These are phyloP conservation scores for Tachina grossa DNA, from an alignment of 2,888 invertebrate genomes.

Conservation along the genomic window DNA sequence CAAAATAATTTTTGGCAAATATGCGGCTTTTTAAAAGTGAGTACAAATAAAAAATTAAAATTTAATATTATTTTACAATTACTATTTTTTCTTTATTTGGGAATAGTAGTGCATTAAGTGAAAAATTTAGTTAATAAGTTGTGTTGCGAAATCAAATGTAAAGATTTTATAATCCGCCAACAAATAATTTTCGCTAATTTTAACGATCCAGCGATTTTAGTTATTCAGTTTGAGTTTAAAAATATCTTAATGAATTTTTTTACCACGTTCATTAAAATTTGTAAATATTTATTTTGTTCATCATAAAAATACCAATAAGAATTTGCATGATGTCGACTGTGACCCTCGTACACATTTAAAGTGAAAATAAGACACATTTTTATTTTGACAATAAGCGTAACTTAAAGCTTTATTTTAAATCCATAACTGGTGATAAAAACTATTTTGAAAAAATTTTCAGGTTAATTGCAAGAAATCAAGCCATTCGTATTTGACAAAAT, in stretches of 20 bases:
- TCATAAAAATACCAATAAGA: too few species aligned
- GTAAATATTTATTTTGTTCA: too few species aligned
- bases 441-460: too few species aligned
- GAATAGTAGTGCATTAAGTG: neutral
- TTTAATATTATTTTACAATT: neutral
- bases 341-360: too few species aligned
- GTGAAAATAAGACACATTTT: too few species aligned
- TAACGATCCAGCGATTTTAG: neutral
- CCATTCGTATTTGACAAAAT: too few species aligned
- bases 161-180: neutral
- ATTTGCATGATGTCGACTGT: too few species aligned
- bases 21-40: slow-evolving; percentile 67
- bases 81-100: neutral
- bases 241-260: neutral
- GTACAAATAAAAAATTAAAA: slow-evolving; percentile 25
- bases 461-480: too few species aligned
- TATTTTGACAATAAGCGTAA: too few species aligned
- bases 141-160: neutral
- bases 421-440: too few species aligned
- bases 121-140: neutral
- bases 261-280: neutral
- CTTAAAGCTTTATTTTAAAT: too few species aligned
- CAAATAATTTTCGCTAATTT: neutral
- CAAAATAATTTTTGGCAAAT: slow-evolving; percentile 15
- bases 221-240: too few species aligned